A percentile compares a stretch with the other conserved stretches of the same genome.
Conservation (phyloP, 2,797 vertebrate species). For the Acropternis orthonyx region DNA sequence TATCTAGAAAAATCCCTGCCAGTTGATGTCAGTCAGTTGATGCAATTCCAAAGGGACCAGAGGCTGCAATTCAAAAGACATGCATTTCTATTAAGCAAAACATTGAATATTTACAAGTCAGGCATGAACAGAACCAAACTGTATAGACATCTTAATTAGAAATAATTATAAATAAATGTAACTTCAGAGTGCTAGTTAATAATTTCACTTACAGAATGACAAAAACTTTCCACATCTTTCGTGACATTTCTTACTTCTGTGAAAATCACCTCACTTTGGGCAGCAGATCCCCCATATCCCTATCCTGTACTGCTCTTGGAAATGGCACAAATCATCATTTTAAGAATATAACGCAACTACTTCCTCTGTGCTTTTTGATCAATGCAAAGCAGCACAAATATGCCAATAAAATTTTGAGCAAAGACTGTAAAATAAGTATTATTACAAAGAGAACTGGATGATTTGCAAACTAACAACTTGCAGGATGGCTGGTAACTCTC, state of each 20-base stretch:
- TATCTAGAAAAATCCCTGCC: constrained; percentile 20
- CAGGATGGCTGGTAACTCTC: neutral
- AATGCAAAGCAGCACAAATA: neutral
- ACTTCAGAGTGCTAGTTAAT: neutral
- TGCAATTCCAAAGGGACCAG: constrained; percentile 26
- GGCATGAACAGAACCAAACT: neutral
- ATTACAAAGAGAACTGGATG: neutral
- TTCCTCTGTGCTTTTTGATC: neutral
- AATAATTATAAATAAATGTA: neutral
- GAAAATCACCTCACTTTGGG: neutral
- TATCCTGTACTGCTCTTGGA: neutral
- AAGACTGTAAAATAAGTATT: neutral
- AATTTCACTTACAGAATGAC: neutral
- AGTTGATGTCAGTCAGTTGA: constrained; percentile 9
- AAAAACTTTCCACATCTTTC: neutral
- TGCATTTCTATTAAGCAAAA: constrained; percentile 1
- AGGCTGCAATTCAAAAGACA: constrained; percentile 48
- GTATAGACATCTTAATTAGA: neutral
- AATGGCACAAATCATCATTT: neutral
- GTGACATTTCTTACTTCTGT: neutral
- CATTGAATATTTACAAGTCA: neutral
- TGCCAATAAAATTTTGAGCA: neutral
- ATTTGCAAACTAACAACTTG: neutral
- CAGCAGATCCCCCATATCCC: neutral
- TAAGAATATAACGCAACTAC: neutral